Conservation (phyloP, 2,888 invertebrate species). For the Phaedon cochleariae region DNA sequence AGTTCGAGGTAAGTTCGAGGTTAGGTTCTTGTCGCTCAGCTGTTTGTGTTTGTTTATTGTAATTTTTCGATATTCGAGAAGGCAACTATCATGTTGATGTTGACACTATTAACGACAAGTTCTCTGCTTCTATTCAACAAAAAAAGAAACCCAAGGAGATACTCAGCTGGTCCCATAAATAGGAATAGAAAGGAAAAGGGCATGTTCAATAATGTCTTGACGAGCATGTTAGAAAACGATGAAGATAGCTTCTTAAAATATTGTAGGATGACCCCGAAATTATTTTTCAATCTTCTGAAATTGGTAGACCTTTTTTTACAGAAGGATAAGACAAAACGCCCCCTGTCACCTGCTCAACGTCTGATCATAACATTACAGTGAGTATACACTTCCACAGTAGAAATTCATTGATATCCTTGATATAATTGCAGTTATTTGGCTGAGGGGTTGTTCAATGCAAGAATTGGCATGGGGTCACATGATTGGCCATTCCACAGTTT, state of each 20-base stretch:
- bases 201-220: not conserved
- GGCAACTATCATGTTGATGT: no score
- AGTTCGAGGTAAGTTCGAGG: no score
- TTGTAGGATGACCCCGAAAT: not conserved
- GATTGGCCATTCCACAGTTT: no score
- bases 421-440: constrained; percentile 35
- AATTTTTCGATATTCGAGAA: no score
- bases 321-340: not conserved
- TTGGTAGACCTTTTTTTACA: not conserved
- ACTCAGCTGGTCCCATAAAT: not conserved
- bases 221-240: not conserved
- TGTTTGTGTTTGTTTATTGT: no score
- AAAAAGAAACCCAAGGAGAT: not conserved
- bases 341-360: not conserved
- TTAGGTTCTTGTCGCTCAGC: no score
- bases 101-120: not conserved
- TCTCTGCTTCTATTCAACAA: not conserved
- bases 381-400: constrained; percentile 7
- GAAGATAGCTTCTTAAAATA: constrained; percentile 6
- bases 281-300: not conserved
- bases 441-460: no score
- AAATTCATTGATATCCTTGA: constrained; percentile 1
- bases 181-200: not conserved
- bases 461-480: no score
- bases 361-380: constrained; percentile 19